Percentiles rank a stretch among this genome's conserved stretches.
These are phyloP conservation scores for Borostomias antarcticus DNA, from an alignment of 2,797 vertebrate species.

Conservation along the genomic window DNA sequence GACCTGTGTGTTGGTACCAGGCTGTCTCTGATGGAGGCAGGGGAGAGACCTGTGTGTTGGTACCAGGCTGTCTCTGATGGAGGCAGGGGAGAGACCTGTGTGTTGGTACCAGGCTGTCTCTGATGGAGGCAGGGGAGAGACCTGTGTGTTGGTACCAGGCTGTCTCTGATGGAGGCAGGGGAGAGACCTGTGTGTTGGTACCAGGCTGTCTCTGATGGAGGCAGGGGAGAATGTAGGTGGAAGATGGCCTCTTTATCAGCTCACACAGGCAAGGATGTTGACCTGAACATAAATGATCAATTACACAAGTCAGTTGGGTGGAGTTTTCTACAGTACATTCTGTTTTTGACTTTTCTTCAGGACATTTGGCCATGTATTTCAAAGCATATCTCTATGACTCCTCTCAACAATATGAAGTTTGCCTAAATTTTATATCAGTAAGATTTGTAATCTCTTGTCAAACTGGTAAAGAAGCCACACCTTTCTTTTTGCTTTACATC, in stretches of 20 bases:
- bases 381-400: background rate
- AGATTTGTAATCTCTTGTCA: background rate
- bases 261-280: slow-evolving; percentile 21
- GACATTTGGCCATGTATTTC: slow-evolving; percentile 1
- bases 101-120: slow-evolving; percentile 71
- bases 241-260: slow-evolving; percentile 36
- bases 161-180: slow-evolving; percentile 69
- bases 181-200: no score
- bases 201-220: slow-evolving; percentile 70
- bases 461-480: slow-evolving; percentile 28
- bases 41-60: no score
- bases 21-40: slow-evolving; percentile 67
- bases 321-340: background rate
- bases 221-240: slow-evolving; percentile 54
- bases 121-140: slow-evolving; percentile 66
- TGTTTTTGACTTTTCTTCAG: background rate
- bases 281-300: background rate
- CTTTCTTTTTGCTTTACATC: slow-evolving; percentile 45
- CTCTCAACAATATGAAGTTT: background rate
- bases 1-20: no score
- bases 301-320: background rate
- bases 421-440: background rate
- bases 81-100: no score
- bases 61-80: slow-evolving; percentile 71
- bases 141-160: slow-evolving; percentile 69